Conservation (phyloP, 2,888 invertebrate species). For the Arctia plantaginis region DNA sequence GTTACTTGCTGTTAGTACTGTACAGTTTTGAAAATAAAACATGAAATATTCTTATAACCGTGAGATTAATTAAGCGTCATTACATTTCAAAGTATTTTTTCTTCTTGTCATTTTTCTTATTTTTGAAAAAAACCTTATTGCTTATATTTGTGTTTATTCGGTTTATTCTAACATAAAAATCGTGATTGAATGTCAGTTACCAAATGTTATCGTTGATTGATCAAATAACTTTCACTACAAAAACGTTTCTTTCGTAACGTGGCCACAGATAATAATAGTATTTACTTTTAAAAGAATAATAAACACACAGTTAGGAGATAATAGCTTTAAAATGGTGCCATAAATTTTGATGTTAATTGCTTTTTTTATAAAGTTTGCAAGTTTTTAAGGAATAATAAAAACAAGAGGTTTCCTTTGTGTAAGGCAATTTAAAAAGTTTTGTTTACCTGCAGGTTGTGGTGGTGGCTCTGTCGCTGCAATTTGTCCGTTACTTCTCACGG, state of each 20-base stretch:
- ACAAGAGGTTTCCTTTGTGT: conserved; percentile 30
- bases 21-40: neutral
- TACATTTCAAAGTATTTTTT: too few species aligned
- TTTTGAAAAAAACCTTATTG: too few species aligned
- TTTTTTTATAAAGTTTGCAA: conserved; percentile 39
- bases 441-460: conserved; percentile 71
- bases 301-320: conserved; percentile 48
- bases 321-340: conserved; percentile 51
- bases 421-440: conserved; percentile 25
- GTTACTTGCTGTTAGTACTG: too few species aligned
- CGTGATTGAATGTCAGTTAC: neutral
- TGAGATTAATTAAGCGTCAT: neutral
- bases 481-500: conserved; percentile 80
- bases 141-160: too few species aligned
- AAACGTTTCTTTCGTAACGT: conserved; percentile 48
- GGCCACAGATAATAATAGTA: conserved; percentile 29
- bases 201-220: conserved; percentile 35
- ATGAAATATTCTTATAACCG: neutral
- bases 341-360: conserved; percentile 53
- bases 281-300: conserved; percentile 46
- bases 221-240: conserved; percentile 54
- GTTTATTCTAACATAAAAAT: neutral
- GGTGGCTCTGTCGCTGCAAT: conserved; percentile 71
- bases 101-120: too few species aligned
- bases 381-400: conserved; percentile 35